Evolutionary conservation across 2,113 vertebrate genomes (phyloP), one percentile per base, ranked within the genome.

Genomic region (Cinclus cinclus): DNA sequence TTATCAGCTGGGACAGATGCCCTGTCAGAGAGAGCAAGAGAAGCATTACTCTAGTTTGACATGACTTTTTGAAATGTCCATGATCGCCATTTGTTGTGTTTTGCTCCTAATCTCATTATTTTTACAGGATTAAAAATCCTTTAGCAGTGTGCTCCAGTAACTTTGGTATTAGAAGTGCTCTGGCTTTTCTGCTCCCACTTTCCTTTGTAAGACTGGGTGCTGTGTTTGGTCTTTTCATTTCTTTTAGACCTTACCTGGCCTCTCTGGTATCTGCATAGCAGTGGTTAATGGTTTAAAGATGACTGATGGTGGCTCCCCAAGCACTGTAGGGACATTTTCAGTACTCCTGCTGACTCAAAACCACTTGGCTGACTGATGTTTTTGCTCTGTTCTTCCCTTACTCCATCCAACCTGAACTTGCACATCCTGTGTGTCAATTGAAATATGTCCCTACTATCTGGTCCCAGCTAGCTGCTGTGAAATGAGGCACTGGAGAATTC

Each of bases 1-100:
- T 93, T 94, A 87, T 96, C 89, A 52, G 41, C 60, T 78, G 87
- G 92, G 84, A 84, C 81, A 91, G 64, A 78, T 83, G 89, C 31
- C 68, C 73, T 87, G 69, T 83, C 83, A 74, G 64, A 67, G 42
- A 47, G 74, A 46, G 55, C 0, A 0, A 65, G 67, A 53, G 24
- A 70, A 47, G 39, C 64, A n/a, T 56, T 75, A 53, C 27, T 30
- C 31, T 67, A 67, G 35, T 81, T 89, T 77, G 50, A 83, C 39
- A 2, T 70, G 55, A 59, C 41, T 79, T 85, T 76, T 55, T 62
- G 69, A 28, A 77, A 13, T 9, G 17, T 63, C 65, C 19, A 4
- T 58, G 22, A 55, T 90, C 56, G 46, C 47, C 85, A 25, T 58
- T 80, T 92, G 56, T 69, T 75, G 49, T 59, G 20, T 44, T 50